phyloP scores from a whole-genome alignment of 2,113 vertebrate species.

The Gobius niger region DNA sequence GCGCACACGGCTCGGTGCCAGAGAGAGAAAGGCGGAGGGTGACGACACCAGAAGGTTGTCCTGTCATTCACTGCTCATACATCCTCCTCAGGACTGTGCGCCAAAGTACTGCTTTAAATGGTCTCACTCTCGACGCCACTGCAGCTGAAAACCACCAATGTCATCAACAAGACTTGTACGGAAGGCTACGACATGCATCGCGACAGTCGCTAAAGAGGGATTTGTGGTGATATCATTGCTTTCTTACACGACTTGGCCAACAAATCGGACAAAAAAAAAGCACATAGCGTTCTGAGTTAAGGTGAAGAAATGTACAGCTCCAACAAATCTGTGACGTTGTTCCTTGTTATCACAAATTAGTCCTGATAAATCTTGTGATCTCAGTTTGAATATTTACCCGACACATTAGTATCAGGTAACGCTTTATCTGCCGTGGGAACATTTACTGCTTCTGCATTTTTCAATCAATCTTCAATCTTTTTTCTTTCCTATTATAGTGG shows the following conservation, averaged over 20 bases:
- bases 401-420: neutral
- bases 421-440: neutral
- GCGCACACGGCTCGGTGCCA: slow-evolving; percentile 14
- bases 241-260: no score
- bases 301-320: neutral
- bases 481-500: neutral
- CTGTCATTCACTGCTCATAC: slow-evolving; percentile 15
- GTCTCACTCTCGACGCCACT: neutral
- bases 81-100: neutral
- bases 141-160: no score
- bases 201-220: no score
- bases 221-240: no score
- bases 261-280: neutral
- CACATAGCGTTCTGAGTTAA: neutral
- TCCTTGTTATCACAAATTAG: neutral
- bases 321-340: neutral
- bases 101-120: neutral
- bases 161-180: no score
- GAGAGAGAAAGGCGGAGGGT: slow-evolving; percentile 7
- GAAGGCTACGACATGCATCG: no score
- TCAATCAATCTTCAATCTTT: neutral
- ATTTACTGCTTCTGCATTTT: neutral
- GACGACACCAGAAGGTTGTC: neutral
- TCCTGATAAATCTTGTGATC: neutral
- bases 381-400: neutral